Percentiles rank a stretch among this genome's conserved stretches.
Conservation (phyloP, 2,797 vertebrate species). For the Falco columbarius region DNA sequence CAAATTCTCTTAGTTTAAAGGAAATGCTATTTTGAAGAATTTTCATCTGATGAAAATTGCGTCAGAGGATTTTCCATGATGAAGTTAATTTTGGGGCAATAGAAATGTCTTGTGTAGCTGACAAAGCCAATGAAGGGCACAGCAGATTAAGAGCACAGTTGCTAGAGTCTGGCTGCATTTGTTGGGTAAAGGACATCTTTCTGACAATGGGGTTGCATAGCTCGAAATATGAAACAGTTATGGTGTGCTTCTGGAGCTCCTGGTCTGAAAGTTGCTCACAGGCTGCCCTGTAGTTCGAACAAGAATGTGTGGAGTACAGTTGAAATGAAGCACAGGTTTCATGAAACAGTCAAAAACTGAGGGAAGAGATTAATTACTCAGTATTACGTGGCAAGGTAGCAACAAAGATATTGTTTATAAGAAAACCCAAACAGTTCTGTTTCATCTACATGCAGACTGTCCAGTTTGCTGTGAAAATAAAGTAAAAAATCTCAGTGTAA, state of each 20-base stretch:
- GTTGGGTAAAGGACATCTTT: background rate
- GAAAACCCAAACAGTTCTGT: background rate
- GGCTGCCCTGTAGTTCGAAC: background rate
- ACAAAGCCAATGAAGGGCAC: background rate
- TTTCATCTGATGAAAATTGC: background rate
- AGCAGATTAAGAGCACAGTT: background rate
- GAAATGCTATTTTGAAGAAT: background rate
- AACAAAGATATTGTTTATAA: slow-evolving; percentile 21
- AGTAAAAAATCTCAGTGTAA: slow-evolving; percentile 52
- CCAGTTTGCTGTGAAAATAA: slow-evolving; percentile 57
- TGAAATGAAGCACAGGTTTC: background rate
- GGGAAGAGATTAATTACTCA: background rate
- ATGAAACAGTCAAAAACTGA: background rate
- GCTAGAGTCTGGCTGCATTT: background rate
- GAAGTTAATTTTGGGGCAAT: background rate
- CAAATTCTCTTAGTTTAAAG: background rate
- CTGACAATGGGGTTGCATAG: background rate
- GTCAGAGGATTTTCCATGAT: background rate
- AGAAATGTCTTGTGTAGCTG: background rate
- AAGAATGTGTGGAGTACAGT: background rate
- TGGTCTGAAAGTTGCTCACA: background rate
- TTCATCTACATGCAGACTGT: slow-evolving; percentile 30
- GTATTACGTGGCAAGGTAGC: slow-evolving; percentile 9
- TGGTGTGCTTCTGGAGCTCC: background rate
- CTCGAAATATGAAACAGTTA: background rate